These are phyloP conservation scores for Cyprichromis sp. DNA, from an alignment of 2,113 vertebrate genomes.

Conservation along the genomic window DNA sequence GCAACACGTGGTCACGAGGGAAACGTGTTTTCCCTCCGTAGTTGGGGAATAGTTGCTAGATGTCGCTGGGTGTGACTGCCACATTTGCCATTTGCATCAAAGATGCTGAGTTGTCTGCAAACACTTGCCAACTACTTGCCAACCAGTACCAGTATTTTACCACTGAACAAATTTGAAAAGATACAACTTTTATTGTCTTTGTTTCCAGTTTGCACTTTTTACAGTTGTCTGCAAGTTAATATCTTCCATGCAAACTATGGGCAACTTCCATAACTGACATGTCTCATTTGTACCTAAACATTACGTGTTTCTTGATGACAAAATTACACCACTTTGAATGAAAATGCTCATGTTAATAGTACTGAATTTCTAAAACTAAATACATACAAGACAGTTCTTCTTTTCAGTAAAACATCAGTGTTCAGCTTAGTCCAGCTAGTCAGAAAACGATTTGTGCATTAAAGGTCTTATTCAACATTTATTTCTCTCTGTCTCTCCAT, in stretches of 20 bases:
- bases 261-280: background rate
- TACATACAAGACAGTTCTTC: background rate
- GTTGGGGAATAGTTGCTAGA: background rate
- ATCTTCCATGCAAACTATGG: background rate
- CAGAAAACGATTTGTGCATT: background rate
- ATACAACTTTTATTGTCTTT: background rate
- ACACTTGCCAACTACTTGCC: background rate
- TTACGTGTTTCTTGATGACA: background rate
- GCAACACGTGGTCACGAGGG: background rate
- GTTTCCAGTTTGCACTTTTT: background rate
- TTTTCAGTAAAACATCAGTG: background rate
- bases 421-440: background rate
- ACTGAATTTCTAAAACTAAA: background rate
- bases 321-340: background rate
- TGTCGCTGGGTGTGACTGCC: background rate
- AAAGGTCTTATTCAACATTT: background rate
- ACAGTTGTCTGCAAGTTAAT: background rate
- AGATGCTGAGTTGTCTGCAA: background rate
- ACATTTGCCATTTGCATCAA: background rate
- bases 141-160: background rate
- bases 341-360: background rate
- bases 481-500: background rate
- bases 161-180: background rate
- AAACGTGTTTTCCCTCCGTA: background rate
- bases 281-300: background rate